Evolutionary conservation across 2,113 vertebrate genomes (phyloP), one percentile per base, ranked within the genome.

Genomic region (Rhegmatorhina hoffmannsi): DNA sequence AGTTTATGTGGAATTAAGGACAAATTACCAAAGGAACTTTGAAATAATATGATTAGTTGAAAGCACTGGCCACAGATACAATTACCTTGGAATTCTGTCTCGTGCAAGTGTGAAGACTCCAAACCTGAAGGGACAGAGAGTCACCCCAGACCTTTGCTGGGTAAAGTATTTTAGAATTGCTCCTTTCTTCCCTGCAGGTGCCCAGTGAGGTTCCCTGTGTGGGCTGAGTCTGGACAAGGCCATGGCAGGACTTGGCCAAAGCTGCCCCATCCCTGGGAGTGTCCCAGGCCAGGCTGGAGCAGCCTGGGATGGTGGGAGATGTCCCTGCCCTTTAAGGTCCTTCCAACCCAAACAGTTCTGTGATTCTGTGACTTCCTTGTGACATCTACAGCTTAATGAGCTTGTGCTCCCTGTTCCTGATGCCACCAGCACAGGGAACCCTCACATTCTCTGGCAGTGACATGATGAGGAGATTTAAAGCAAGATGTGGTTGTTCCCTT

Each of bases 1-100:
- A 95, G 84, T 97, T 96, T 89, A 64, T 73, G 91, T 50, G 73
- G 84, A 92, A 92, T 95, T 95, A 91, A 94, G 93, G 70, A 85
- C 92, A 95, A 92, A 97, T 95, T 94, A 97, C 84, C 77, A 53
- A 68, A 95, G 52, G 89, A 90, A 90, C 62, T 95, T 90, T 89
- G 89, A 90, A 95, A 94, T 92, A 87, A 64, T 53, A 14, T 55
- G 70, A 83, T 89, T 94, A 91, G 78, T 69, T 76, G 70, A 55
- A 76, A 91, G 78, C 49, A 21, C 21, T 87, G 87, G 81, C 66
- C 78, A 38, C 52, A 76, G 72, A 58, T 55, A 89, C 26, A 79
- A 38, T 94, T 91, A 49, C 10, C 34, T 26, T 73, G 78, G 46
- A 92, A 29, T 70, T 82, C 62, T 89, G 43, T 36, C 53, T 24